Evolutionary conservation across 2,888 invertebrate genomes (phyloP).

Genomic region (Lepidocyrtoides sp.): DNA sequence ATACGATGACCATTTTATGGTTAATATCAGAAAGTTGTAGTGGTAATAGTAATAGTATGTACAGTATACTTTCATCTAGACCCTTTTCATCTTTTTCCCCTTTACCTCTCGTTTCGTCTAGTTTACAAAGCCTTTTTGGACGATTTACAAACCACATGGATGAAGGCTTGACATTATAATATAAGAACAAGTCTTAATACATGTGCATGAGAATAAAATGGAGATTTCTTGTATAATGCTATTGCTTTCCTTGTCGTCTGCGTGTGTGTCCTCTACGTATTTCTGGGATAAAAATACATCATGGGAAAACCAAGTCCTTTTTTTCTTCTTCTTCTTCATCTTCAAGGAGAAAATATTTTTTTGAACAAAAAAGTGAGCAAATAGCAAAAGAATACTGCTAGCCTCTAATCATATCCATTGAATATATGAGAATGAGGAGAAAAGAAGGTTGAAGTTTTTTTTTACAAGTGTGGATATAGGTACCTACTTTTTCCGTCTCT

Average conservation of each 20-base stretch:
- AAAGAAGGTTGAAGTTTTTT: slow-evolving; percentile 20
- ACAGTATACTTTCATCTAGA: slow-evolving; percentile 8
- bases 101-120: background rate
- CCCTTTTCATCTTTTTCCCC: slow-evolving; percentile 42
- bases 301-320: background rate
- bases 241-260: background rate
- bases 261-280: background rate
- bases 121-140: slow-evolving; percentile 64
- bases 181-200: slow-evolving; percentile 52
- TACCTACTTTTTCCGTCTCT: background rate
- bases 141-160: slow-evolving; percentile 76
- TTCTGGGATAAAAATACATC: background rate
- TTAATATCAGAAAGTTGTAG: background rate
- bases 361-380: slow-evolving; percentile 42
- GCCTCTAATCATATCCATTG: slow-evolving; percentile 29
- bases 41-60: background rate
- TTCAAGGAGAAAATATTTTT: background rate
- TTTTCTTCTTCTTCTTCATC: no score
- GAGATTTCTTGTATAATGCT: slow-evolving; percentile 34
- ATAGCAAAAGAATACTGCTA: background rate
- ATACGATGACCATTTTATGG: slow-evolving; percentile 59
- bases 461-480: slow-evolving; percentile 3
- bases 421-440: slow-evolving; percentile 5
- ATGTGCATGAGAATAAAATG: slow-evolving; percentile 64
- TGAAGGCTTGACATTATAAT: slow-evolving; percentile 64